phyloP scores from a whole-genome alignment of 2,797 vertebrate species.

The Chloroceryle amazona region DNA sequence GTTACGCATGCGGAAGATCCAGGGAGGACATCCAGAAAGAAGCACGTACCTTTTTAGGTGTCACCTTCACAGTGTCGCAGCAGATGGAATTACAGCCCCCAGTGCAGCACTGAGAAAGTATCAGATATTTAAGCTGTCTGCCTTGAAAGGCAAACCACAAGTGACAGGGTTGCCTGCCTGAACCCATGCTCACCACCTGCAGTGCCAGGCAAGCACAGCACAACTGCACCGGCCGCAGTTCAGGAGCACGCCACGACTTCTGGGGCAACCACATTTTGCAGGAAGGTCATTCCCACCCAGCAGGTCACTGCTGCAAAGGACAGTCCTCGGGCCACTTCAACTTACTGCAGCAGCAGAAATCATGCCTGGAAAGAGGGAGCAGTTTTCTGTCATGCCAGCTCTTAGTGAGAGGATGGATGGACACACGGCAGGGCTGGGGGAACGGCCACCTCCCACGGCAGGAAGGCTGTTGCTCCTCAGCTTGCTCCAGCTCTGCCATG shows the following conservation, averaged over 20 bases:
- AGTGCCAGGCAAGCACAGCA: neutral
- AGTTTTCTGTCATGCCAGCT: neutral
- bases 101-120: neutral
- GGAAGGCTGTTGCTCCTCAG: neutral
- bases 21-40: neutral
- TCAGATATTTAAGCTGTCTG: constrained; percentile 49
- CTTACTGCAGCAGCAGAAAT: neutral
- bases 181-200: neutral
- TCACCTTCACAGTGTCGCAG: constrained; percentile 24
- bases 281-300: constrained; percentile 6
- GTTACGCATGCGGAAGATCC: neutral
- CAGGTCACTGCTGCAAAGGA: neutral
- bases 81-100: constrained; percentile 66
- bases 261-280: neutral
- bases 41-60: constrained; percentile 10
- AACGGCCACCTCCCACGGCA: neutral
- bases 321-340: neutral
- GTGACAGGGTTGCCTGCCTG: neutral
- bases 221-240: neutral
- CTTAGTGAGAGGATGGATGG: neutral
- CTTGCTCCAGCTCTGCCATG: neutral
- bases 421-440: neutral
- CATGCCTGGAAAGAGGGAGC: neutral
- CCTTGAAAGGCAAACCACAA: constrained; percentile 22
- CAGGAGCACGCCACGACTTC: neutral